Evolutionary conservation across 2,888 invertebrate genomes (phyloP).

Genomic region (Aporophyla lueneburgensis): DNA sequence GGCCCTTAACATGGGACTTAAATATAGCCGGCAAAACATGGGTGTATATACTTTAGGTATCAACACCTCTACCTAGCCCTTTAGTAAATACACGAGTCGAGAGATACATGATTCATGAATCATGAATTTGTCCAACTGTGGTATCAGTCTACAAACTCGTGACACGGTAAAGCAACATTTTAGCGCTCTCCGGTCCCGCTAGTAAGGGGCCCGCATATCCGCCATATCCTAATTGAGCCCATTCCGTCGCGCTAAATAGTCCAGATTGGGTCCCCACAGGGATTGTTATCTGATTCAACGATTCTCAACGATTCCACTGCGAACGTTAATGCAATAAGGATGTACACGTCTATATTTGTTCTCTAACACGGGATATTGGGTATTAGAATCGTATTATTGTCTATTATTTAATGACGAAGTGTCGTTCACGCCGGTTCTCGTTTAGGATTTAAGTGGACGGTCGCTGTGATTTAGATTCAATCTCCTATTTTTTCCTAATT

Average conservation of each 20-base stretch:
- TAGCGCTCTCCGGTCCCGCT: conserved; percentile 72
- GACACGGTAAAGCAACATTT: conserved; percentile 68
- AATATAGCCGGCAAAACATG: too few relatives aligned
- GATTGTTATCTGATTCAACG: conserved; percentile 88
- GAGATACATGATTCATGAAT: background rate
- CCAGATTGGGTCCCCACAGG: conserved; percentile 79
- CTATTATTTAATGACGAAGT: conserved; percentile 70
- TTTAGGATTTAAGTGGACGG: conserved; percentile 63
- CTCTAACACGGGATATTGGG: conserved; percentile 80
- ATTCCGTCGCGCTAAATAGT: conserved; percentile 90
- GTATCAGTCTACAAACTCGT: background rate
- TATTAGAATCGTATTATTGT: conserved; percentile 74
- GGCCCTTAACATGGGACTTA: too few relatives aligned
- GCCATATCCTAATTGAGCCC: conserved; percentile 88
- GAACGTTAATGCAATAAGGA: conserved; percentile 87
- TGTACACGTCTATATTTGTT: conserved; percentile 81
- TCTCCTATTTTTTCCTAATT: conserved; percentile 56
- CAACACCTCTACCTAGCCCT: too few relatives aligned
- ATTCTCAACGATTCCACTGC: conserved; percentile 81
- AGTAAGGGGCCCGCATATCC: conserved; percentile 90
- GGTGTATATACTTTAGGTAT: too few relatives aligned
- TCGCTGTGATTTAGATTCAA: conserved; percentile 62
- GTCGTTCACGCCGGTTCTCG: conserved; percentile 64
- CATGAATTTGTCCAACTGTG: background rate
- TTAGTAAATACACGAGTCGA: too few relatives aligned